These are phyloP conservation scores for Chrysocyon brachyurus DNA, from an alignment of 2,797 vertebrate species.

Conservation along the genomic window DNA sequence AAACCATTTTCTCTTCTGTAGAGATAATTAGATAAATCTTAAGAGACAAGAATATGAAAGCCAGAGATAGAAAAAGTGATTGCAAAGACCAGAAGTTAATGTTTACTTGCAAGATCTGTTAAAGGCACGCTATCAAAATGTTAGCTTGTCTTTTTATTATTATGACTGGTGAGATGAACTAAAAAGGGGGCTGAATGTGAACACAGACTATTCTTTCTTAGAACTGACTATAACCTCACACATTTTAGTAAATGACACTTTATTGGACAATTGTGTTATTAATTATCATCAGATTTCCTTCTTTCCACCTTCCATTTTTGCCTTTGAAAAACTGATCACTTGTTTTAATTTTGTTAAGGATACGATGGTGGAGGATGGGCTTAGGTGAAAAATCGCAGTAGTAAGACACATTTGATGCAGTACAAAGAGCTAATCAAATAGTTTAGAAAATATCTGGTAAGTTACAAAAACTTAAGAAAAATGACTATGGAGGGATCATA, in stretches of 20 bases:
- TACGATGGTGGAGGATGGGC: neutral
- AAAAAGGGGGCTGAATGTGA: neutral
- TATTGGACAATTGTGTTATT: neutral
- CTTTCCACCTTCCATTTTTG: conserved; percentile 21
- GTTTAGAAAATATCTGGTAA: neutral
- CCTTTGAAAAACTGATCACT: neutral
- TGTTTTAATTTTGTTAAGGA: neutral
- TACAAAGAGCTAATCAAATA: neutral
- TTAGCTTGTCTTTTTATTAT: conserved; percentile 58
- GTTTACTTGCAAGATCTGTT: conserved; percentile 65
- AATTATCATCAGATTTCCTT: neutral
- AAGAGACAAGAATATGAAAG: conserved; percentile 78
- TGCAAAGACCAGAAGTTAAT: conserved; percentile 78
- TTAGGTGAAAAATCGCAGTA: neutral
- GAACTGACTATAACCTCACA: neutral
- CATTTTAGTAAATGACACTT: neutral
- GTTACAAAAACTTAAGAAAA: conserved; percentile 4
- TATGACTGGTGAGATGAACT: conserved; percentile 48
- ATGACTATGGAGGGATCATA: neutral
- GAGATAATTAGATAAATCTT: conserved; percentile 86
- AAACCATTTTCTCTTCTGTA: conserved; percentile 83
- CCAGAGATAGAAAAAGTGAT: conserved; percentile 68
- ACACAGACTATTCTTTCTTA: conserved; percentile 33
- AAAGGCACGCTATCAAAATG: neutral
- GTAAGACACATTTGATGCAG: conserved; percentile 4